These are phyloP conservation scores for Diplodus puntazzo DNA, from an alignment of 2,797 vertebrate species.

Conservation along the genomic window DNA sequence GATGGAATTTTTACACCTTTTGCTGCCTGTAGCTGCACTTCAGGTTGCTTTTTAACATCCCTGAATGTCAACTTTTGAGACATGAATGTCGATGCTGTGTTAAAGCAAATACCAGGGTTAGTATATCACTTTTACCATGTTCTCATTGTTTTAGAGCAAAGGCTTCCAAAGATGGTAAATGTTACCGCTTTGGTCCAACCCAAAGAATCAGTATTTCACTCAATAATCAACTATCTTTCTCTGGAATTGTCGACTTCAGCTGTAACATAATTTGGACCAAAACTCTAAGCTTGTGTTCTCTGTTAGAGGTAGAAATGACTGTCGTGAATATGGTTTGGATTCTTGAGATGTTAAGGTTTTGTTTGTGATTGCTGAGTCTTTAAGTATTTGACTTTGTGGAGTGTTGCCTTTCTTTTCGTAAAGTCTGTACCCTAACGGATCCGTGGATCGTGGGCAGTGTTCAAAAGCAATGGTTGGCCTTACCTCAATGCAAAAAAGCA, in stretches of 20 bases:
- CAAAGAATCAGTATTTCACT: too few species aligned
- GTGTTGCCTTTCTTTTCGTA: background rate
- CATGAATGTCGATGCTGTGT: background rate
- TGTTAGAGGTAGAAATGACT: conserved; percentile 14
- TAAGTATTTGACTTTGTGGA: background rate
- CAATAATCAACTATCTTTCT: too few species aligned
- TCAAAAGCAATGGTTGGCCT: too few species aligned
- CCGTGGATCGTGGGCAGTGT: too few species aligned
- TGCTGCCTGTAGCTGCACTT: background rate
- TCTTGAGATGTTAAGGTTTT: conserved; percentile 9
- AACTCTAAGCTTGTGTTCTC: background rate
- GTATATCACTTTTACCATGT: too few species aligned
- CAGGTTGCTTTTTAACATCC: background rate
- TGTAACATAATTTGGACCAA: conserved; percentile 15
- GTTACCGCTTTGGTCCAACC: too few species aligned
- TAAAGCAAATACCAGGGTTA: too few species aligned
- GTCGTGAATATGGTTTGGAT: conserved; percentile 3
- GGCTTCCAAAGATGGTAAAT: too few species aligned
- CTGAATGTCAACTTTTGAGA: background rate
- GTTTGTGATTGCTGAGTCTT: conserved; percentile 21
- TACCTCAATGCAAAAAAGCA: too few species aligned
- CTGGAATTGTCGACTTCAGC: too few species aligned
- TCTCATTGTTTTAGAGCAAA: too few species aligned
- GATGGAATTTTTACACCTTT: conserved; percentile 1
- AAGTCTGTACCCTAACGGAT: too few species aligned